A percentile compares a stretch with the other conserved stretches of the same genome.
Evolutionary conservation across 1,140 invertebrate species (phyloP).

Genomic region (Diachasmimorpha longicaudata): DNA sequence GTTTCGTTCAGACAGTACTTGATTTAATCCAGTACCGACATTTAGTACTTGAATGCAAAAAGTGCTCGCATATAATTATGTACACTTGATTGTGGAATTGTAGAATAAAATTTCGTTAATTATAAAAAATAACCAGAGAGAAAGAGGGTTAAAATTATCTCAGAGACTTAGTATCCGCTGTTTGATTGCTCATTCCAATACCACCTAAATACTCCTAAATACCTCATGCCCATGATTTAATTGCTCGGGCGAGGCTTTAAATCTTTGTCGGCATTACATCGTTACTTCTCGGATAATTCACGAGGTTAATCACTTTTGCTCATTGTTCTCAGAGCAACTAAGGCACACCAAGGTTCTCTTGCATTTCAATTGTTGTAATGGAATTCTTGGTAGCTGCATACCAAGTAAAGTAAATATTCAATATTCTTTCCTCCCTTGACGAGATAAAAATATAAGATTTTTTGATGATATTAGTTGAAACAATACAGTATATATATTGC

Average conservation of each 20-base stretch:
- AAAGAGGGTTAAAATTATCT: too few relatives aligned
- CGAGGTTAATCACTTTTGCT: background rate
- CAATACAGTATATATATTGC: background rate
- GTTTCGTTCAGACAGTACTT: too few relatives aligned
- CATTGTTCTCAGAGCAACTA: background rate
- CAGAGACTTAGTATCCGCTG: background rate
- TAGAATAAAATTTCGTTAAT: background rate
- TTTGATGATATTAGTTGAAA: background rate
- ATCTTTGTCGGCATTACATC: background rate
- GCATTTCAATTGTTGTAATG: background rate
- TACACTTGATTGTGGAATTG: background rate
- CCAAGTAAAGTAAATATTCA: too few relatives aligned
- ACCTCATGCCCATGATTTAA: background rate
- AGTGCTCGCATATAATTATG: background rate
- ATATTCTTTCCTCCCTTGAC: background rate
- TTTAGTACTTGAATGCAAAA: background rate
- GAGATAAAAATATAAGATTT: too few relatives aligned
- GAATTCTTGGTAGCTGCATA: background rate
- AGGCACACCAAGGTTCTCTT: background rate
- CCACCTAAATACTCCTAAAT: too few relatives aligned
- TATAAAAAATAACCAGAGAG: background rate
- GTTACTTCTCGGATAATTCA: background rate
- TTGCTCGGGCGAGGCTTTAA: background rate
- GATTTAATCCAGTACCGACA: background rate
- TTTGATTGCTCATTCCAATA: background rate